These are phyloP conservation scores for Anhinga rufa DNA, from an alignment of 2,113 vertebrate species.

Conservation along the genomic window DNA sequence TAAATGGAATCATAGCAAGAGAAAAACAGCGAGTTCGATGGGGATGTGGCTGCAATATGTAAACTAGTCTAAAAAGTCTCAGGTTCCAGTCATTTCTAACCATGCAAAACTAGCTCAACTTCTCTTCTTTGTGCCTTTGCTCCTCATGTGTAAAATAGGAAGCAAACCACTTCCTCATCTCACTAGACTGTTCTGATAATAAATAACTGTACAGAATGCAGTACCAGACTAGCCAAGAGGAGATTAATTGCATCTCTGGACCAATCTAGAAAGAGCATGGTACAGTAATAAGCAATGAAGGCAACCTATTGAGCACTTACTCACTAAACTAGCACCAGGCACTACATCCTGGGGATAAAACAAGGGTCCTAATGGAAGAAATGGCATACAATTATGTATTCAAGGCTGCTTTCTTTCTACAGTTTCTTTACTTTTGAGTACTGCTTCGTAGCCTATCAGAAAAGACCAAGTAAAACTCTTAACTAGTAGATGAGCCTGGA, in stretches of 20 bases:
- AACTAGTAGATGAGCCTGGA: background rate
- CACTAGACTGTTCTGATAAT: background rate
- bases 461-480: background rate
- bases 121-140: background rate
- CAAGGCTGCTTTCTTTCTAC: background rate
- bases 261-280: background rate
- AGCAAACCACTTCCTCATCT: conserved; percentile 40
- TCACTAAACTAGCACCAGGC: background rate
- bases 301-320: background rate
- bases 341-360: background rate
- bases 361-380: background rate
- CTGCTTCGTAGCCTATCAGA: background rate
- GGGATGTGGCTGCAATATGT: background rate
- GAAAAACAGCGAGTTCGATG: background rate
- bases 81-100: conserved; percentile 1
- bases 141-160: background rate
- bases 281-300: background rate
- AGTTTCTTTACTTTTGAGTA: background rate
- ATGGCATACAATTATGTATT: background rate
- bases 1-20: background rate
- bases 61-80: background rate
- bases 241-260: background rate
- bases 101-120: background rate
- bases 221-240: background rate
- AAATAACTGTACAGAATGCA: background rate